phyloP scores from a whole-genome alignment of 2,888 invertebrate species.

The Pandemis heparana region DNA sequence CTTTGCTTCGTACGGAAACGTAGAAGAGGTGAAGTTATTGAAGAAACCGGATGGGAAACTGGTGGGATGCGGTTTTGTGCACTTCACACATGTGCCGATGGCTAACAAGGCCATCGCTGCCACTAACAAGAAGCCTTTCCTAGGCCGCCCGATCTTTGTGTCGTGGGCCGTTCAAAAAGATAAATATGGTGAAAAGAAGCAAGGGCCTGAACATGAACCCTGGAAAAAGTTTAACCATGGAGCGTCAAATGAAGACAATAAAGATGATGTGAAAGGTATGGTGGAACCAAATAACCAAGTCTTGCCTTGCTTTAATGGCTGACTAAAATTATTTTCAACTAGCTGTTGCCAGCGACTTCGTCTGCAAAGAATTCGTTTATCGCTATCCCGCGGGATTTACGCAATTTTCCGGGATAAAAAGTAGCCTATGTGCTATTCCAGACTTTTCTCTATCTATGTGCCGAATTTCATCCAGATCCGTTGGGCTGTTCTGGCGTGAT shows the following conservation, averaged over 20 bases:
- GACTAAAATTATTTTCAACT: no score
- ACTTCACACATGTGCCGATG: constrained; percentile 90
- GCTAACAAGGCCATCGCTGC: constrained; percentile 92
- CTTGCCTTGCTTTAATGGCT: neutral
- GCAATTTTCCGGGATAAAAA: no score
- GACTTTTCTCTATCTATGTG: no score
- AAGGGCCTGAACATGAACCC: constrained; percentile 46
- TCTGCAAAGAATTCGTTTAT: no score
- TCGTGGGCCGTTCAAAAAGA: constrained; percentile 96
- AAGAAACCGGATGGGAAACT: constrained; percentile 90
- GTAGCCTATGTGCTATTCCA: no score
- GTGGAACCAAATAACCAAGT: neutral
- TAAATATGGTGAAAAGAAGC: constrained; percentile 81
- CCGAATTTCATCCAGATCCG: no score
- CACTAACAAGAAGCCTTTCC: constrained; percentile 88
- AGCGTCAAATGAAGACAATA: constrained; percentile 47
- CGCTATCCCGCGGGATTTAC: no score
- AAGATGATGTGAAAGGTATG: constrained; percentile 31
- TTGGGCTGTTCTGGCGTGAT: no score
- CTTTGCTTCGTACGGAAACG: constrained; percentile 90
- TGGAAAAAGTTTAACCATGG: constrained; percentile 51
- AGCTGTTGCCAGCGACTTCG: no score
- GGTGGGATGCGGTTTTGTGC: constrained; percentile 96
- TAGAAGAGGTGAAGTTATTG: constrained; percentile 91
- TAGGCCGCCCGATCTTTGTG: constrained; percentile 89